Evolutionary conservation across 2,113 vertebrate genomes (phyloP).

Genomic region (Spermophilus dauricus): DNA sequence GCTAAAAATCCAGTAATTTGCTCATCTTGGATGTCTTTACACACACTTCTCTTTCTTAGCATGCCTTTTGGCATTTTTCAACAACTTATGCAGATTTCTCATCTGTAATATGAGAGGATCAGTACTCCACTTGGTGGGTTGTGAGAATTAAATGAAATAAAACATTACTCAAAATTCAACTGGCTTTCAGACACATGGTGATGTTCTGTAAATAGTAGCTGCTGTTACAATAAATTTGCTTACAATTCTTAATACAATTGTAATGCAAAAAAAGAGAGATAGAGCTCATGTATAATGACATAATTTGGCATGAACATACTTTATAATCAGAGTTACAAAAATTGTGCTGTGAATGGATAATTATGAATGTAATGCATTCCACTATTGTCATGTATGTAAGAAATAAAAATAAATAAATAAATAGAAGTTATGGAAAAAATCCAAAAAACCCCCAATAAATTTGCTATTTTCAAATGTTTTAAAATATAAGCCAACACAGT

Average conservation of each 20-base stretch:
- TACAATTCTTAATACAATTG: no score
- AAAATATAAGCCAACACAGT: background rate
- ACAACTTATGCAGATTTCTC: background rate
- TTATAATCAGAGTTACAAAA: no score
- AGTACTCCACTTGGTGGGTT: background rate
- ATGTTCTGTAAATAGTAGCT: background rate
- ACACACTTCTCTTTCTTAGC: background rate
- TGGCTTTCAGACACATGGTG: background rate
- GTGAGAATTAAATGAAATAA: conserved; percentile 1
- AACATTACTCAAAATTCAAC: background rate
- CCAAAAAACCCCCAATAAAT: background rate
- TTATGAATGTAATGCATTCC: no score
- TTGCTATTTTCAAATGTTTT: background rate
- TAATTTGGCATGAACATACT: no score
- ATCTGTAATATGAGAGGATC: background rate
- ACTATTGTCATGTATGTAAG: no score
- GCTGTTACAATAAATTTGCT: background rate
- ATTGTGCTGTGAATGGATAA: no score
- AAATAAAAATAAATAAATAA: no score
- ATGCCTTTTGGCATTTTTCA: background rate
- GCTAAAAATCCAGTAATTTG: background rate
- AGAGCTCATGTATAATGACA: no score
- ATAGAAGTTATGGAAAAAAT: no score
- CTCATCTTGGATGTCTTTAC: background rate
- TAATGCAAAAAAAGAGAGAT: no score